Evolutionary conservation across 2,113 vertebrate genomes (phyloP).

Genomic region (Nothoprocta pentlandii): DNA sequence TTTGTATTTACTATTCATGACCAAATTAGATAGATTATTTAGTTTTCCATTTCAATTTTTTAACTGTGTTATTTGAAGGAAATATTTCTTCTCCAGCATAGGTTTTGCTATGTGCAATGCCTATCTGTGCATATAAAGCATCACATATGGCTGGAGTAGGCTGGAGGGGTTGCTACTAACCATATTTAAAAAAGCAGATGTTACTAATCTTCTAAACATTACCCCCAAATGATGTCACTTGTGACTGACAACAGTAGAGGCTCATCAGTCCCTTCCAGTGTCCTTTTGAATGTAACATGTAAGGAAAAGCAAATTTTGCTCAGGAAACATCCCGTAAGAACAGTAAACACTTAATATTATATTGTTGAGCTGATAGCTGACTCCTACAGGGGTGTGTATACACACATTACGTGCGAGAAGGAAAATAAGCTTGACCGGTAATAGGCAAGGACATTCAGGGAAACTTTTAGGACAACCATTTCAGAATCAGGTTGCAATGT

Average conservation of each 20-base stretch:
- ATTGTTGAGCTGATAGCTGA: not conserved
- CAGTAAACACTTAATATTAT: not conserved
- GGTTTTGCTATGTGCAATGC: not conserved
- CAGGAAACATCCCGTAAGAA: not conserved
- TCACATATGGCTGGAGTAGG: constrained; percentile 72
- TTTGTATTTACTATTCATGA: not conserved
- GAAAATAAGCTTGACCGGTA: not conserved
- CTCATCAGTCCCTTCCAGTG: constrained; percentile 53
- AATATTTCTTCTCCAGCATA: not conserved
- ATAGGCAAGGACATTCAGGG: not conserved
- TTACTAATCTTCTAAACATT: constrained; percentile 77
- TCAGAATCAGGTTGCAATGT: not conserved
- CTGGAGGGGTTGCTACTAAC: constrained; percentile 74
- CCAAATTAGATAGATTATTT: not conserved
- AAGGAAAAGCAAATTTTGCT: not conserved
- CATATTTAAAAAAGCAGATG: constrained; percentile 79
- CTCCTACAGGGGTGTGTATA: not conserved
- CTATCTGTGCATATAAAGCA: constrained; percentile 46
- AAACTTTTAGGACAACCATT: not conserved
- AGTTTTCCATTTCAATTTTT: not conserved
- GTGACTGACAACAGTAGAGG: constrained; percentile 62
- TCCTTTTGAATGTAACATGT: not conserved
- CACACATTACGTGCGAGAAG: not conserved
- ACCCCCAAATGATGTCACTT: constrained; percentile 72
- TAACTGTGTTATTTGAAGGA: not conserved